A percentile compares a stretch with the other conserved stretches of the same genome.
These are phyloP conservation scores for Empis stercorea DNA, from an alignment of 2,888 invertebrate species.

Conservation along the genomic window DNA sequence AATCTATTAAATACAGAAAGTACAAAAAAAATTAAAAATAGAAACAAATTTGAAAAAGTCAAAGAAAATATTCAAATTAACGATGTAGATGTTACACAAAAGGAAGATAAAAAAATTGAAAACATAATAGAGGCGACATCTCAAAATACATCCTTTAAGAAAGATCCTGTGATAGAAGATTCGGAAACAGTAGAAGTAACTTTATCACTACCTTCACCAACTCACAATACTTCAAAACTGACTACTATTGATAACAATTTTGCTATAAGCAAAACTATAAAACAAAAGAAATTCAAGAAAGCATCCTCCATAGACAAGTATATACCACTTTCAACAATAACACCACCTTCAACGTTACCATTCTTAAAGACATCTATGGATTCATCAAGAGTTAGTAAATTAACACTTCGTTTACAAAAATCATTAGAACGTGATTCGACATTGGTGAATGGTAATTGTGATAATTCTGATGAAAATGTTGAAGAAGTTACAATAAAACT, in stretches of 20 bases:
- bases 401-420: slow-evolving; percentile 28
- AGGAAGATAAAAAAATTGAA: no score
- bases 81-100: no score
- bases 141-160: no score
- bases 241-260: slow-evolving; percentile 8
- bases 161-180: slow-evolving; percentile 14
- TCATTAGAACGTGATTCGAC: slow-evolving; percentile 22
- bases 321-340: no score
- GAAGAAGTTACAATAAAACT: not conserved
- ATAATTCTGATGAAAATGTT: slow-evolving; percentile 15
- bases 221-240: slow-evolving; percentile 15
- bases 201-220: slow-evolving; percentile 11
- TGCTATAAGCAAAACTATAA: no score
- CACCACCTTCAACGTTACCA: no score
- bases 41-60: slow-evolving; percentile 5
- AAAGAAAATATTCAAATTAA: not conserved
- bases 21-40: slow-evolving; percentile 9
- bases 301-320: no score
- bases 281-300: no score
- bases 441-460: slow-evolving; percentile 21
- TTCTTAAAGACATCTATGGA: slow-evolving; percentile 2
- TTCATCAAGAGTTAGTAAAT: slow-evolving; percentile 19
- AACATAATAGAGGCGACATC: no score
- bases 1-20: slow-evolving; percentile 6
- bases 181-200: slow-evolving; percentile 10